These are phyloP conservation scores for Pecten maximus DNA, from an alignment of 2,888 invertebrate species.

Conservation along the genomic window DNA sequence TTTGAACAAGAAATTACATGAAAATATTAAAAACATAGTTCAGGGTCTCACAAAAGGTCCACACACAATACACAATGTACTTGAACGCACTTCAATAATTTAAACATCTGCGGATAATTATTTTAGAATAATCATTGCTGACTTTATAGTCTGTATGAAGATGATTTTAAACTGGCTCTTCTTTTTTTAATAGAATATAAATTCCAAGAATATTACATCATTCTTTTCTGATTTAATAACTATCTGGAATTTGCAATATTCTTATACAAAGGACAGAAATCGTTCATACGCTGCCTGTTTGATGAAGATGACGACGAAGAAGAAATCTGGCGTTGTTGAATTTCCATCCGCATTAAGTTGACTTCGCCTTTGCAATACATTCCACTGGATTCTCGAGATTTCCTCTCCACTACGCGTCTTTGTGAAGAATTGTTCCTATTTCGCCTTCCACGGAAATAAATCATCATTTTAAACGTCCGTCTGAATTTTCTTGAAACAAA, in stretches of 20 bases:
- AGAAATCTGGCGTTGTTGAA: not conserved
- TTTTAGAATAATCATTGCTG: too few relatives aligned
- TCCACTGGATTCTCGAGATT: not conserved
- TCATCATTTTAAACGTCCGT: slow-evolving; percentile 37
- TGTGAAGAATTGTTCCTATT: not conserved
- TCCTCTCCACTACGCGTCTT: not conserved
- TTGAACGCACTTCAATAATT: too few relatives aligned
- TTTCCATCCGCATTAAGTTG: not conserved
- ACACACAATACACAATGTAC: too few relatives aligned
- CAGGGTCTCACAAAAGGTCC: too few relatives aligned
- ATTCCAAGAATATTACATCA: too few relatives aligned
- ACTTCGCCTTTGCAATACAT: not conserved
- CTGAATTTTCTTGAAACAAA: slow-evolving; percentile 65
- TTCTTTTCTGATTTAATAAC: too few relatives aligned
- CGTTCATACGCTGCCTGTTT: not conserved
- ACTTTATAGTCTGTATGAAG: too few relatives aligned
- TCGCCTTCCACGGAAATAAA: slow-evolving; percentile 10
- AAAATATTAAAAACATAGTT: too few relatives aligned
- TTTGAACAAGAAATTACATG: too few relatives aligned
- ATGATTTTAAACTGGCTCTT: too few relatives aligned
- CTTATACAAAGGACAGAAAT: not conserved
- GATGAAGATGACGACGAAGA: not conserved
- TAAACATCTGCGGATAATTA: too few relatives aligned
- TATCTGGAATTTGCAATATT: not conserved
- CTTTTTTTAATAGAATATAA: too few relatives aligned